Conservation (phyloP, 1,140 invertebrate species). For the Drosophila saltans region DNA sequence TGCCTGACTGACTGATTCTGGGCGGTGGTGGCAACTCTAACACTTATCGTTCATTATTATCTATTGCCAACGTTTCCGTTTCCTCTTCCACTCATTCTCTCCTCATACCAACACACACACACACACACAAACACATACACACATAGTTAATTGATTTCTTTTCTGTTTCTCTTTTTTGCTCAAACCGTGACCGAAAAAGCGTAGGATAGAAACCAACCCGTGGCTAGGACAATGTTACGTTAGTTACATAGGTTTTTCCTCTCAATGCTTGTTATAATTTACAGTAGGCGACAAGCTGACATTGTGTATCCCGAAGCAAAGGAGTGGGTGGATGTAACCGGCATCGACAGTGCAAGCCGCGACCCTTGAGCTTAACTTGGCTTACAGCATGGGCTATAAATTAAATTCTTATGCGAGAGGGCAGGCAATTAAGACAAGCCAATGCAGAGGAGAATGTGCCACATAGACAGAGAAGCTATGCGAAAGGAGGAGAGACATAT, state of each 20-base stretch:
- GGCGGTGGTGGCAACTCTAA: slow-evolving; percentile 68
- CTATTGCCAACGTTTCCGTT: slow-evolving; percentile 44
- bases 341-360: slow-evolving; percentile 7
- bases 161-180: slow-evolving; percentile 27
- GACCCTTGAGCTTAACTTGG: slow-evolving; percentile 50
- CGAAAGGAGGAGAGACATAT: not conserved
- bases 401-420: slow-evolving; percentile 68
- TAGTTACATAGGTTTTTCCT: slow-evolving; percentile 17
- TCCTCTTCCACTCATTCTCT: not conserved
- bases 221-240: slow-evolving; percentile 46
- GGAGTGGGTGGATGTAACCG: not conserved
- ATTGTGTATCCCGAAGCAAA: slow-evolving; percentile 20
- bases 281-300: slow-evolving; percentile 38
- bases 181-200: slow-evolving; percentile 32
- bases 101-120: not conserved
- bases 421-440: slow-evolving; percentile 61
- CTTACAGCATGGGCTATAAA: slow-evolving; percentile 64
- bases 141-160: slow-evolving; percentile 73
- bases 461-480: slow-evolving; percentile 3
- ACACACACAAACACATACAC: slow-evolving; percentile 20
- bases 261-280: slow-evolving; percentile 54
- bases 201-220: slow-evolving; percentile 10
- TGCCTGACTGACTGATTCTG: slow-evolving; percentile 21
- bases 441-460: slow-evolving; percentile 26
- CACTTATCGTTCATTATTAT: slow-evolving; percentile 81